These are phyloP conservation scores for Diplazon laetatorius DNA, from an alignment of 2,888 invertebrate genomes.

Conservation along the genomic window DNA sequence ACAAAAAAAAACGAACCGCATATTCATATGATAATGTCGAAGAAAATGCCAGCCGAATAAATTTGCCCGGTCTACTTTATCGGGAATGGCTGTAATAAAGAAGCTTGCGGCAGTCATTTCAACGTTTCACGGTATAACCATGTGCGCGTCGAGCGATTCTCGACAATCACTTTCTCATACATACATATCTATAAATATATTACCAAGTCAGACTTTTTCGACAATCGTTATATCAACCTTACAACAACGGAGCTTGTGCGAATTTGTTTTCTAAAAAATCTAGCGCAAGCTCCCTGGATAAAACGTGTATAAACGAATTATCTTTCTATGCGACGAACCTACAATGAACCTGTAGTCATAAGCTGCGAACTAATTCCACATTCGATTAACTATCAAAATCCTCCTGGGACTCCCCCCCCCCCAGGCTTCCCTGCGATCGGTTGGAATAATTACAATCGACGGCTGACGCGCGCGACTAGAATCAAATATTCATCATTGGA, in stretches of 20 bases:
- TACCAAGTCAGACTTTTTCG: neutral
- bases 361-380: constrained; percentile 61
- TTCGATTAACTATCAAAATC: constrained; percentile 63
- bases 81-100: constrained; percentile 22
- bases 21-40: constrained; percentile 60
- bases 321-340: too few species aligned
- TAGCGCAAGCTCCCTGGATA: too few species aligned
- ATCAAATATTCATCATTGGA: constrained; percentile 70
- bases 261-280: too few species aligned
- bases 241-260: too few species aligned
- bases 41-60: constrained; percentile 37
- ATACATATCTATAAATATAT: too few species aligned
- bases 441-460: constrained; percentile 38
- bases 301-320: too few species aligned
- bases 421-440: constrained; percentile 35
- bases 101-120: constrained; percentile 6
- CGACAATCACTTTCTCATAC: constrained; percentile 28
- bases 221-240: neutral
- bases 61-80: constrained; percentile 39
- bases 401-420: constrained; percentile 33
- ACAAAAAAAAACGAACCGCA: constrained; percentile 3
- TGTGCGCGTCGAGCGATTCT: constrained; percentile 3
- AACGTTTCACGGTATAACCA: neutral
- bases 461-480: constrained; percentile 46
- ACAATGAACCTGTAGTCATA: constrained; percentile 33